Evolutionary conservation across 2,113 vertebrate genomes (phyloP), one percentile per base, ranked within the genome.

Genomic region (Cynoglossus semilaevis): DNA sequence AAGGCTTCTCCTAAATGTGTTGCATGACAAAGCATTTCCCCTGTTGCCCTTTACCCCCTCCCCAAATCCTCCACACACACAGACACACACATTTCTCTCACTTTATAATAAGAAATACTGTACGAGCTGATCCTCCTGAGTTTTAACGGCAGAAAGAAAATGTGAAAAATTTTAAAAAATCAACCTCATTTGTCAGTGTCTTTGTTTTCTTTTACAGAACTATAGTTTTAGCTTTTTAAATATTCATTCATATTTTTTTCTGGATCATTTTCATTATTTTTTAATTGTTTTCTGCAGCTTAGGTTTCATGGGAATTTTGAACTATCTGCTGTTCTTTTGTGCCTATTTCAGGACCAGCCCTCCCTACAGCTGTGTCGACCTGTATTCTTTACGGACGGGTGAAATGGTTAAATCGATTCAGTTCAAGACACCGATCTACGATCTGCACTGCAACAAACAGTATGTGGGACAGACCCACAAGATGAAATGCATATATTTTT

Each of bases 341-440:
- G n/a, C n/a, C n/a, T n/a, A n/a, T 52, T 89, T 49, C 76, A 97
- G 95, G 69, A 94, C 94, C 14, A 98, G 93, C 77, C 94, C 94
- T 1, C 94, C 96, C 0, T 99, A 96, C 79, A 97, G 95, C 63
- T 98, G 94, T 63, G 94, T 94, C 35, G 97, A 99, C 88, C 90
- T 99, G 3, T 95, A 97, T 72, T 99, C 97, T 47, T 84, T 98
- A 57, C 88, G 94, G 45, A 97, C 94, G 0, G 97, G 96, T 14
- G 97, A 99, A 79, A 96, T 98, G 93, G 96, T 97, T 56, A 99
- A 98, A 72, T 98, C 96, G 2, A 96, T 99, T 78, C 97, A 98
- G 82, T 99, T 99, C 88, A 99, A 98, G 88, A 98, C 97, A 0
- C 93, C 96, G 4, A 98, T 99, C 85, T 98, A 96, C 67, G 95